These are phyloP conservation scores for Rutilus rutilus DNA, from an alignment of 2,113 vertebrate genomes.

Conservation along the genomic window DNA sequence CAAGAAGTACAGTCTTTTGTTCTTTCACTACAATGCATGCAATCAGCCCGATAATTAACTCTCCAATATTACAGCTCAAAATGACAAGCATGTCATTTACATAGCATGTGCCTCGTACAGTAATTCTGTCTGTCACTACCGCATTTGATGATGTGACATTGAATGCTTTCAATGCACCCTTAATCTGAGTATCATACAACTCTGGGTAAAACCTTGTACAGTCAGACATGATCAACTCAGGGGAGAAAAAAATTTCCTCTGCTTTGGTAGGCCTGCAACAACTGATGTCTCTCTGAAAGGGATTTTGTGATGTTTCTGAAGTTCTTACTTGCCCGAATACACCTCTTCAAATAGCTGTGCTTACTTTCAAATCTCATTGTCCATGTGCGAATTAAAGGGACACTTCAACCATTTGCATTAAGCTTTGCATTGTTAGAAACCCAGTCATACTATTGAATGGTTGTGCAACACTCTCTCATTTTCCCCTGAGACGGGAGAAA, in stretches of 20 bases:
- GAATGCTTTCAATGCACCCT: not conserved
- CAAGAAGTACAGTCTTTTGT: not conserved
- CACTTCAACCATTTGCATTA: too few species aligned
- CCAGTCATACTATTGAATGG: too few species aligned
- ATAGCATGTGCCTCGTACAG: constrained; percentile 12
- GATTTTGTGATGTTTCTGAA: too few species aligned
- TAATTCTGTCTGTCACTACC: not conserved
- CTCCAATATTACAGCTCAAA: not conserved
- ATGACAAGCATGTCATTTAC: constrained; percentile 7
- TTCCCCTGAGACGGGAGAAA: too few species aligned
- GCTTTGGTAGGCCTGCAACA: not conserved
- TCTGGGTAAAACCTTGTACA: constrained; percentile 5
- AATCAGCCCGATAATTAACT: not conserved
- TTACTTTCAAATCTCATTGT: not conserved
- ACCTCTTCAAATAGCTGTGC: constrained; percentile 3
- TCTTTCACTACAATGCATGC: not conserved
- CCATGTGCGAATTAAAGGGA: not conserved
- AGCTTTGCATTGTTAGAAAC: too few species aligned
- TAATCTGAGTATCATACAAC: constrained; percentile 12
- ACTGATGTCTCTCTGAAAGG: too few species aligned
- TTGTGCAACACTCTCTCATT: too few species aligned
- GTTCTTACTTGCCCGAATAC: not conserved
- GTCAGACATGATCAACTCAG: not conserved
- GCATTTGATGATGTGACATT: not conserved
- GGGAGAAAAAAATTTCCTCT: not conserved